A percentile compares a stretch with the other conserved stretches of the same genome.
Conservation (phyloP, 2,113 vertebrate species). For the Urocynchramus pylzowi region DNA sequence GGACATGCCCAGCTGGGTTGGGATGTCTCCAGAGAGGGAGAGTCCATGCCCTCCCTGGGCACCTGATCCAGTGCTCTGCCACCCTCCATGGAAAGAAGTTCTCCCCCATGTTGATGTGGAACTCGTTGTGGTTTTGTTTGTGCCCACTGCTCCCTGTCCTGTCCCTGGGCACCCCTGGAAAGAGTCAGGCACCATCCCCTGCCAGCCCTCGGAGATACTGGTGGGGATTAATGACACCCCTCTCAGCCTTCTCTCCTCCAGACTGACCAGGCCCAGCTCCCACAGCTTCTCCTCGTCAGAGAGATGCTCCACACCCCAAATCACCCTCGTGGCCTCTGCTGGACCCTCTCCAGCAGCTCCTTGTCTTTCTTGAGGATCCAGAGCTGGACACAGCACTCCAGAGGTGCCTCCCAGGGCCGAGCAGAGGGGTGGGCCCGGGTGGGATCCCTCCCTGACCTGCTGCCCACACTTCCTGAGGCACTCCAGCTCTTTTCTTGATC, state of each 20-base stretch:
- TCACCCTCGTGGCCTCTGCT: rapidly evolving
- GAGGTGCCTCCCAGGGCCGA: not conserved
- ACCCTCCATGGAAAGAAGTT: not conserved
- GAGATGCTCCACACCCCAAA: not conserved
- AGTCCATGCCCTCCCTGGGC: not conserved
- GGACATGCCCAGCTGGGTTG: not conserved
- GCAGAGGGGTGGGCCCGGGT: not conserved
- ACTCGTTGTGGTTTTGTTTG: rapidly evolving
- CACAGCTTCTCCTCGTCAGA: not conserved
- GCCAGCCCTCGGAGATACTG: not conserved
- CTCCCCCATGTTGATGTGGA: rapidly evolving
- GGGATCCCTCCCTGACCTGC: not conserved
- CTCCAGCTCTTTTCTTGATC: not conserved
- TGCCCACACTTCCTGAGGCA: not conserved
- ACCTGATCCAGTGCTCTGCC: not conserved
- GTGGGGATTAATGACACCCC: not conserved
- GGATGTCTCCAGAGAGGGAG: not conserved
- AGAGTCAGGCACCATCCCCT: not conserved
- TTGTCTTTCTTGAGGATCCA: not conserved
- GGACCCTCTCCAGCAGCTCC: not conserved
- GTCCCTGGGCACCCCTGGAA: not conserved
- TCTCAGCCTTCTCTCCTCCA: not conserved
- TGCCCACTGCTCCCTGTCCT: not conserved
- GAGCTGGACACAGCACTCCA: rapidly evolving
- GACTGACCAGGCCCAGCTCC: not conserved